phyloP scores from a whole-genome alignment of 2,113 vertebrate genomes.

The Lampris megalopsis region DNA sequence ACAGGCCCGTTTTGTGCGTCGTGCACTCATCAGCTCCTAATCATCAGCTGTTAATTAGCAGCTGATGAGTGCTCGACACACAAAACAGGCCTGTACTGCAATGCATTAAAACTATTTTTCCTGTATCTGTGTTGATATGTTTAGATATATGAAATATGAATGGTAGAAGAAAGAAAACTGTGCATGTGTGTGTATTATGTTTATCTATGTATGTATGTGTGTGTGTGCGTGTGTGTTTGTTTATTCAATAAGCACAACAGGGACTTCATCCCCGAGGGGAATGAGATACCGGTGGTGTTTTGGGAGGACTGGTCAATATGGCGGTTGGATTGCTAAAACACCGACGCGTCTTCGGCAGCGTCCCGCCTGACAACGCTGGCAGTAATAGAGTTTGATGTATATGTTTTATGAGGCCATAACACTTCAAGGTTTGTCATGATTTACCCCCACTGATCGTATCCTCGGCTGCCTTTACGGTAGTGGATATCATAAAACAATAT shows the following conservation, averaged over 20 bases:
- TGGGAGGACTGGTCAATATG: slow-evolving; percentile 66
- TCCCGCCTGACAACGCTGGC: slow-evolving; percentile 25
- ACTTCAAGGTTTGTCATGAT: slow-evolving; percentile 53
- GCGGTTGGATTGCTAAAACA: slow-evolving; percentile 61
- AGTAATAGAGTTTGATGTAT: slow-evolving; percentile 42
- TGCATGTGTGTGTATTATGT: slow-evolving; percentile 1
- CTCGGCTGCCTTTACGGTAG: slow-evolving; percentile 19
- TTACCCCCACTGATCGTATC: slow-evolving; percentile 56
- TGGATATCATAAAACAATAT: slow-evolving; percentile 34
- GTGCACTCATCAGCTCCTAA: no score
- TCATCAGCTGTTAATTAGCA: no score
- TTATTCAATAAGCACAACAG: slow-evolving; percentile 48
- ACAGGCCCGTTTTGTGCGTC: no score
- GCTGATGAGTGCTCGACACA: no score
- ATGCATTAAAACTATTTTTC: no score
- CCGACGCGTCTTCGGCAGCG: neutral
- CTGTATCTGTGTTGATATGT: no score
- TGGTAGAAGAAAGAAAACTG: neutral
- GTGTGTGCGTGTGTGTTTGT: slow-evolving; percentile 18
- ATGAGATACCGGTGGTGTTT: slow-evolving; percentile 61
- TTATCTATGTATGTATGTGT: slow-evolving; percentile 11
- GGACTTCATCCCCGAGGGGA: slow-evolving; percentile 62
- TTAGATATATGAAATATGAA: no score
- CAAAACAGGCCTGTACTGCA: no score
- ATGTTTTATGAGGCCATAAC: slow-evolving; percentile 59